Evolutionary conservation across 1,140 invertebrate species (phyloP), one percentile per base, ranked within the genome.

Genomic region (Diachasmimorpha longicaudata): DNA sequence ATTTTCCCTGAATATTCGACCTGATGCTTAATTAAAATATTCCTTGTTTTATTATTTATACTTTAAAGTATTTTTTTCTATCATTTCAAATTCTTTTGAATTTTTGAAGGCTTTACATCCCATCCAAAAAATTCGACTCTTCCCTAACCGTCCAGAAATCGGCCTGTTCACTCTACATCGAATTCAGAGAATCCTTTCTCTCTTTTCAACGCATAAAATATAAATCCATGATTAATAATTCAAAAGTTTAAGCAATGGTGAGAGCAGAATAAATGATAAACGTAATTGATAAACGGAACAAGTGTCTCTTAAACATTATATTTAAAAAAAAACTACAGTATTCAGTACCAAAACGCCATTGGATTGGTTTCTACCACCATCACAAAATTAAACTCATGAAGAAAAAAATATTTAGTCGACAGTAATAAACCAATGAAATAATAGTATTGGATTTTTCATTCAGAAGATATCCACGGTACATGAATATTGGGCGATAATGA

Each of bases 401-500:
- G 23, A 14, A 55, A 16, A n/a, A 55, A 8, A 14, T 13, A 25
- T 0, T 25, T 31, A 31, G 31, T 63, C 58, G 31, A 63, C 11
- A 63, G 58, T 25, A 63, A 63, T 25, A 63, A 63, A 63, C 19
- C 19, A 63, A 63, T 19, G 19, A 63, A 63, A 63, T 63, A 55
- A 19, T 8, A 19, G n/a, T 31, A 23, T 25, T 63, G 1, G 19
- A 63, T 63, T 63, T 25, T 25, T 23, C 58, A 16, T 68, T 68
- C 36, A 68, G 25, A 4, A 37, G 25, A 58, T 39, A 66, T 37
- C n/a, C 31, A 42, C 36, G 36, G 23, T 58, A 72, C 36, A 37
- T 55, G 11, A 66, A 72, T 63, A 72, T 21, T 37, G 70, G 44
- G 44, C 39, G 70, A 48, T 72, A 46, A 21, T 52, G n/a, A 14